phyloP scores from a whole-genome alignment of 1,140 invertebrate species.

The Doryteuthis pealeii region DNA sequence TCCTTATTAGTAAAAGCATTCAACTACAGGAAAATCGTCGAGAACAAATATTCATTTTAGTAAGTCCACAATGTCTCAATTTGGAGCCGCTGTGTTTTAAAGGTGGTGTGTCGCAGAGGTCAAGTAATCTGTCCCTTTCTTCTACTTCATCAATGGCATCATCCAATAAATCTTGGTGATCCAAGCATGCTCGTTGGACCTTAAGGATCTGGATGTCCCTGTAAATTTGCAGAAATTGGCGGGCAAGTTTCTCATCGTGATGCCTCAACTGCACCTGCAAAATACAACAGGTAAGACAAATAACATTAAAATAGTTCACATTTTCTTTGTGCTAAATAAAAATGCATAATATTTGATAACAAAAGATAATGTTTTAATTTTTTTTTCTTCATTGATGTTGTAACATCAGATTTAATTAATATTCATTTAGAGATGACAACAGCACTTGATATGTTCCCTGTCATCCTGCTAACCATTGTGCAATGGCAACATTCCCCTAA shows the following conservation, averaged over 20 bases:
- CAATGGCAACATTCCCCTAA: too few species aligned
- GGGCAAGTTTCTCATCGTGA: slow-evolving; percentile 20
- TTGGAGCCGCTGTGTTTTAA: slow-evolving; percentile 16
- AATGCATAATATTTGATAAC: too few species aligned
- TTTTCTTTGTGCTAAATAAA: too few species aligned
- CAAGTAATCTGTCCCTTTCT: slow-evolving; percentile 6
- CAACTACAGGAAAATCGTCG: slow-evolving; percentile 24
- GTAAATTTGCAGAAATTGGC: slow-evolving; percentile 26
- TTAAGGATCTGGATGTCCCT: slow-evolving; percentile 20
- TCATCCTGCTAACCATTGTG: too few species aligned
- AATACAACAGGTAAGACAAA: too few species aligned
- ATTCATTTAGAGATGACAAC: too few species aligned
- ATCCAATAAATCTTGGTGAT: slow-evolving; percentile 26
- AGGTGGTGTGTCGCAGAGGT: slow-evolving; percentile 22
- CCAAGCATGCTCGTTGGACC: slow-evolving; percentile 22
- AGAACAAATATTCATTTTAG: slow-evolving; percentile 24
- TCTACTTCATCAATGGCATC: slow-evolving; percentile 18
- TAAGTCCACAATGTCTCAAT: slow-evolving; percentile 22
- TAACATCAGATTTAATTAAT: too few species aligned
- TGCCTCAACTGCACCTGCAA: slow-evolving; percentile 23
- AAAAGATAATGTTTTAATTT: too few species aligned
- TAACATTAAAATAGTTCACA: too few species aligned
- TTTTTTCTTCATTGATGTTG: too few species aligned
- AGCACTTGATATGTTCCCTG: too few species aligned
- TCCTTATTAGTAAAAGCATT: background rate